phyloP scores from a whole-genome alignment of 2,113 vertebrate genomes.

The Caracal caracal region DNA sequence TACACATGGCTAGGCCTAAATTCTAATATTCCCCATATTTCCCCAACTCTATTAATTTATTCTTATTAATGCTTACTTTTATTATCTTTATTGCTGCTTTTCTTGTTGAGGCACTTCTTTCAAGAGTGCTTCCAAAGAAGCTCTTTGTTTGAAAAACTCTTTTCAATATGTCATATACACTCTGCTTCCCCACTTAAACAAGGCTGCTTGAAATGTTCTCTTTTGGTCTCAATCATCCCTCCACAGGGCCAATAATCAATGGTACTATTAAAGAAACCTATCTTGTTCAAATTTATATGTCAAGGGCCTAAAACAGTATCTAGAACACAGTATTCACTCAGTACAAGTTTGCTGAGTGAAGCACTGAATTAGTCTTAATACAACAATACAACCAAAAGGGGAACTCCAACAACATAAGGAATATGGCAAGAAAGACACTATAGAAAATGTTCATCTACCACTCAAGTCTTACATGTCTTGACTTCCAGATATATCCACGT shows the following conservation, averaged over 20 bases:
- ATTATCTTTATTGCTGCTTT: background rate
- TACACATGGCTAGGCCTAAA: background rate
- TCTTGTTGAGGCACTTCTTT: background rate
- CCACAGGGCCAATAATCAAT: background rate
- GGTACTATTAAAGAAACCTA: background rate
- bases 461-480: background rate
- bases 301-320: background rate
- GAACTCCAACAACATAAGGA: background rate
- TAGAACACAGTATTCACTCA: background rate
- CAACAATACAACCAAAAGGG: background rate
- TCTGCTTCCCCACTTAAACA: background rate
- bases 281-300: background rate
- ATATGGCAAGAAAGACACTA: background rate
- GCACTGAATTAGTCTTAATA: background rate
- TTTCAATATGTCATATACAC: background rate
- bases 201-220: background rate
- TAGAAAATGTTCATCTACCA: slow-evolving; percentile 1
- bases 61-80: background rate
- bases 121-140: background rate
- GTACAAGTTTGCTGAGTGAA: background rate
- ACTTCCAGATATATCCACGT: background rate
- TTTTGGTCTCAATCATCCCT: background rate
- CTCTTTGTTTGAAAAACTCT: background rate
- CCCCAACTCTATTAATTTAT: background rate
- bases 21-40: background rate